These are phyloP conservation scores for Odontomyia ornata DNA, from an alignment of 2,888 invertebrate genomes.

Conservation along the genomic window DNA sequence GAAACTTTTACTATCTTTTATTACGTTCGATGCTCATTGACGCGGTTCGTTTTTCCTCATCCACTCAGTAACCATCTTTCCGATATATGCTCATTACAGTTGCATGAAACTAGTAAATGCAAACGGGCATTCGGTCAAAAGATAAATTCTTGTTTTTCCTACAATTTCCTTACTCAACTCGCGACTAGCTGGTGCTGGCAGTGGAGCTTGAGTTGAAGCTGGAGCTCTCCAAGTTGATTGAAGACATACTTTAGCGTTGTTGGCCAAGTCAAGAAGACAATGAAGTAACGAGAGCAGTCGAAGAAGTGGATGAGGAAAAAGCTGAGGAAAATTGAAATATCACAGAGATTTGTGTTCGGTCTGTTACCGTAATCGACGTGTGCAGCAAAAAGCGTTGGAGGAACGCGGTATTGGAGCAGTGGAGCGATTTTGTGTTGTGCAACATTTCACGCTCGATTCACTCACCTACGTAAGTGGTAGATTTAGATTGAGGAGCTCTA, in stretches of 20 bases:
- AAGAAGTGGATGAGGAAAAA: background rate
- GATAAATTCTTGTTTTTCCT: background rate
- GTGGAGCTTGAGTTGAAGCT: background rate
- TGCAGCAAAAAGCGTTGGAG: background rate
- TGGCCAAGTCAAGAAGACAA: background rate
- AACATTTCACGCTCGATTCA: background rate
- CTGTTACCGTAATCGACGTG: background rate
- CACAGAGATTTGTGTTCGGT: background rate
- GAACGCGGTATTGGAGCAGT: background rate
- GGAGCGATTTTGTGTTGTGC: background rate
- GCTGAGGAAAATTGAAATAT: background rate
- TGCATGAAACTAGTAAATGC: background rate
- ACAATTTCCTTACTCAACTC: background rate
- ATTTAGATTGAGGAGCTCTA: background rate
- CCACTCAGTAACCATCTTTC: background rate
- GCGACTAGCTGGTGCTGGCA: too few relatives aligned
- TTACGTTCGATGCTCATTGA: conserved; percentile 1
- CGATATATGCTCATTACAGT: background rate
- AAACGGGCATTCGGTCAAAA: too few relatives aligned
- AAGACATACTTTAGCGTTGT: background rate
- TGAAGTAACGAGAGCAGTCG: background rate
- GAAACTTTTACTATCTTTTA: conserved; percentile 18
- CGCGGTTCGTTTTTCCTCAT: conserved; percentile 14
- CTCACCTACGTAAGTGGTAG: background rate
- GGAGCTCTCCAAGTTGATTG: background rate